These are phyloP conservation scores for Hymenochirus boettgeri DNA, from an alignment of 2,113 vertebrate genomes.

Conservation along the genomic window DNA sequence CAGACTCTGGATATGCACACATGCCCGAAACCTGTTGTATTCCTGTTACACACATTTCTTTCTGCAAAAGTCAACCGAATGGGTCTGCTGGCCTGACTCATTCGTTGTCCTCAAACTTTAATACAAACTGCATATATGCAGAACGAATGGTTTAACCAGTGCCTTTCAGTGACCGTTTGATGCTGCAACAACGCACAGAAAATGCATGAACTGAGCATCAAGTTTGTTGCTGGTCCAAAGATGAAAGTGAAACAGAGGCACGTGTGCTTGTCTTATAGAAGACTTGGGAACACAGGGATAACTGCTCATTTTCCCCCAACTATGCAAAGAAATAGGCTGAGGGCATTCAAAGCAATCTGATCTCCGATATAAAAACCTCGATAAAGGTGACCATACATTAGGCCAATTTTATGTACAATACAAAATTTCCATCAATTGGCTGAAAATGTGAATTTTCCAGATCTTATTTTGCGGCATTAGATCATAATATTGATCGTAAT, in stretches of 20 bases:
- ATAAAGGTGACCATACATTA: no score
- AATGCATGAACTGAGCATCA: neutral
- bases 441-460: no score
- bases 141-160: slow-evolving; percentile 10
- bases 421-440: no score
- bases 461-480: no score
- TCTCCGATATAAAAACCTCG: no score
- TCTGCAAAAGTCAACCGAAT: slow-evolving; percentile 94
- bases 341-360: no score
- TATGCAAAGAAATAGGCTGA: no score
- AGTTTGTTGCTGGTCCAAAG: neutral
- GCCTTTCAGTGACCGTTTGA: slow-evolving; percentile 19
- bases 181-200: neutral
- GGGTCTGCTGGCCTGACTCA: slow-evolving; percentile 81
- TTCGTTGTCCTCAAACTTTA: neutral
- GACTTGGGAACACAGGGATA: no score
- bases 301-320: no score
- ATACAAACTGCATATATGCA: neutral
- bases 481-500: no score
- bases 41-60: slow-evolving; percentile 92
- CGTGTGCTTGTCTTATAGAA: no score
- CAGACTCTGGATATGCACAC: slow-evolving; percentile 90
- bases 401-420: no score
- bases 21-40: slow-evolving; percentile 91
- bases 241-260: neutral